Base-by-base conservation (phyloP, 2,797 vertebrate genomes). In the Petrocephalus sullivani region DNA sequence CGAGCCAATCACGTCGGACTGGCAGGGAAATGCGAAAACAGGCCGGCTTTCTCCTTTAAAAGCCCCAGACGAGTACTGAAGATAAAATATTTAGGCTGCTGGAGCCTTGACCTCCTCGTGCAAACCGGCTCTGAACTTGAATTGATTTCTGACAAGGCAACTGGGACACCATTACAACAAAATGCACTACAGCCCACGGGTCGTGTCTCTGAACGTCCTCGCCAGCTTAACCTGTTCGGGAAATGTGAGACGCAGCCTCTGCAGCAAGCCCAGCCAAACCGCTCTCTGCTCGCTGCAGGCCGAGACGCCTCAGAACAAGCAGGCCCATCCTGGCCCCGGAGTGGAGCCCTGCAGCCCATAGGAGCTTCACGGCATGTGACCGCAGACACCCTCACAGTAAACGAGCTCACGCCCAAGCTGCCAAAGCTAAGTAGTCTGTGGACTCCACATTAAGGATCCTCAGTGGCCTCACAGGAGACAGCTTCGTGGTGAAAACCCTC, bases 61-160 rank as follows among this genome's bases (percentile, higher is more conserved):
- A 97, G 97, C 97, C 96, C 94, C 93, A 97, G 95, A 97, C 95
- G 95, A 95, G 96, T 96, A 95, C 94, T 96, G 94, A 95, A 96
- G 96, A 98, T 98, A 94, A 98, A 98, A 98, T 97, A 98, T 98
- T 98, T 97, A 98, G 96, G 95, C 95, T 94, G 96, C 94, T 92
- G 95, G 96, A 97, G 96, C 94, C 96, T 93, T 98, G 97, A 98
- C 97, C 96, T 97, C 96, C 93, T 92, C 94, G 93, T 96, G 96
- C 96, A 94, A 96, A 94, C 95, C 96, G 95, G 95, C 95, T 97
- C 95, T 95, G 95, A 96, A 96, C 96, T 96, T 94, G 95, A 97
- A 98, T 98, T 97, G 97, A 98, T 98, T 99, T 97, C 95, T 94
- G 95, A 97, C 97, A 96, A 96, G 95, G 95, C 97, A 97, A 96